Conservation (phyloP, 2,888 invertebrate genomes). For the Arctia plantaginis region DNA sequence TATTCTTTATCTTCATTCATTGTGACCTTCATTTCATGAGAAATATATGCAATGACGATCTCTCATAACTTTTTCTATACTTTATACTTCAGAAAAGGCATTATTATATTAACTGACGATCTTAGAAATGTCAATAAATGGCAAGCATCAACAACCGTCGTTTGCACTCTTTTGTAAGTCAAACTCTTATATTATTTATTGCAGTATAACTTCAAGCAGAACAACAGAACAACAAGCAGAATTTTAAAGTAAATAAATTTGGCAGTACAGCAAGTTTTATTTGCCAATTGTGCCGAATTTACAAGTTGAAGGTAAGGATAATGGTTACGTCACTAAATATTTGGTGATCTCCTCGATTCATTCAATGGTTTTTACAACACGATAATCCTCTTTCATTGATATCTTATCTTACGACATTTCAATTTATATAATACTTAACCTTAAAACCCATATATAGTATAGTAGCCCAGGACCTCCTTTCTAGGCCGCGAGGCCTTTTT, state of each 20-base stretch:
- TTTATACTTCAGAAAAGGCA: background rate
- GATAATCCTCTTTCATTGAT: background rate
- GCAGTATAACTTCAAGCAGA: background rate
- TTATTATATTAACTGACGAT: background rate
- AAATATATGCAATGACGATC: conserved; percentile 42
- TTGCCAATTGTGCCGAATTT: background rate
- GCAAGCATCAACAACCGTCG: background rate
- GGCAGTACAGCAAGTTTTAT: background rate
- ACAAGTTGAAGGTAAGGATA: conserved; percentile 29
- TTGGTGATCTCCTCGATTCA: conserved; percentile 11
- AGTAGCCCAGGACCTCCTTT: too few species aligned
- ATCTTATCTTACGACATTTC: background rate
- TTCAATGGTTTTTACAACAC: conserved; percentile 1
- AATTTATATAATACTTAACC: background rate
- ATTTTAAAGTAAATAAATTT: background rate
- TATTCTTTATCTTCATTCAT: conserved; percentile 34
- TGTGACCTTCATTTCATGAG: conserved; percentile 51
- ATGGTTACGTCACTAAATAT: conserved; percentile 11
- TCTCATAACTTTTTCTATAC: background rate
- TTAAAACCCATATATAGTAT: background rate
- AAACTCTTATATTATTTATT: background rate
- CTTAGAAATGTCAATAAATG: background rate
- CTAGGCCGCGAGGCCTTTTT: too few species aligned
- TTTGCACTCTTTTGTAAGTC: background rate
- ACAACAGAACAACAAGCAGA: too few species aligned